These are phyloP conservation scores for Thera obeliscata DNA, from an alignment of 2,888 invertebrate genomes.

Conservation along the genomic window DNA sequence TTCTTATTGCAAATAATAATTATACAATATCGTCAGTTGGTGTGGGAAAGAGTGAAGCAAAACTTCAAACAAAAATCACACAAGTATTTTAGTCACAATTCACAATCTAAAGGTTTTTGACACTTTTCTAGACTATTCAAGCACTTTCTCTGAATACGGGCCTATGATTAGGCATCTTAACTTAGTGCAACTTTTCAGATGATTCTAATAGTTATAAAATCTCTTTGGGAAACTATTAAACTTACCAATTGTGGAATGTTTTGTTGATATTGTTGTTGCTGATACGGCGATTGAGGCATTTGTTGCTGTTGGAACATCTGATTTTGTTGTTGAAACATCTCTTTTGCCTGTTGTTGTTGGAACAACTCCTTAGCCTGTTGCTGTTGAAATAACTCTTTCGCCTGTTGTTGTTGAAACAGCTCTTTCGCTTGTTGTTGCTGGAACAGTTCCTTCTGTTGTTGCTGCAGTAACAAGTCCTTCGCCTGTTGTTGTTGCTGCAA, in stretches of 20 bases:
- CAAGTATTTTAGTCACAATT: too few relatives aligned
- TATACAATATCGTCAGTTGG: too few relatives aligned
- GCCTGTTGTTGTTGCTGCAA: slow-evolving; percentile 75
- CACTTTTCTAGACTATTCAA: too few relatives aligned
- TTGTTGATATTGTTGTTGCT: slow-evolving; percentile 70
- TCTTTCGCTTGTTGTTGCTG: slow-evolving; percentile 77
- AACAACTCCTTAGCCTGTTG: slow-evolving; percentile 65
- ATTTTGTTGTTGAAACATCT: slow-evolving; percentile 74
- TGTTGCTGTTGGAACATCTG: slow-evolving; percentile 39
- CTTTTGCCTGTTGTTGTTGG: slow-evolving; percentile 55
- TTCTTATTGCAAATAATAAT: neutral
- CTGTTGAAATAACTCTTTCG: slow-evolving; percentile 58
- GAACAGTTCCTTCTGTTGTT: slow-evolving; percentile 67
- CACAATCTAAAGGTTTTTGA: too few relatives aligned
- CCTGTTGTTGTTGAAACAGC: slow-evolving; percentile 74
- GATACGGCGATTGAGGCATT: slow-evolving; percentile 76
- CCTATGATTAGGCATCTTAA: too few relatives aligned
- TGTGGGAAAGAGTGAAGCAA: too few relatives aligned
- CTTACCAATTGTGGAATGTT: slow-evolving; percentile 84
- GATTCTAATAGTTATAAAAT: too few relatives aligned
- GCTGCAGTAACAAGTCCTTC: slow-evolving; percentile 41
- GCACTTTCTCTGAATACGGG: too few relatives aligned
- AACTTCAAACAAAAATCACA: too few relatives aligned
- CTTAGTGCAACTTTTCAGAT: too few relatives aligned
- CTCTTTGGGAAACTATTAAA: slow-evolving; percentile 10